These are phyloP conservation scores for Nephotettix cincticeps DNA, from an alignment of 1,140 invertebrate species.

Conservation along the genomic window DNA sequence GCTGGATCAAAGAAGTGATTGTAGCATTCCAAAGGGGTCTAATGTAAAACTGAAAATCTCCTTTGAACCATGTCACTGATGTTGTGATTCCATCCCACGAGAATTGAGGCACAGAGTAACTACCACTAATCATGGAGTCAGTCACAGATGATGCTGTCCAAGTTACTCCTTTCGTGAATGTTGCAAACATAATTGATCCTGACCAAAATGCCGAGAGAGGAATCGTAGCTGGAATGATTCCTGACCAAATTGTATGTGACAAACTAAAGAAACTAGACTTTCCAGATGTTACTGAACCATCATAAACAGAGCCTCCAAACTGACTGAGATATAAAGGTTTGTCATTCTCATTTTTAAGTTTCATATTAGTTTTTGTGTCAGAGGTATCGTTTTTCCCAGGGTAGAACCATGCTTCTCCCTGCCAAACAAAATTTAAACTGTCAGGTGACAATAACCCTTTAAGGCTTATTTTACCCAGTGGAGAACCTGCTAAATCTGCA, in stretches of 20 bases:
- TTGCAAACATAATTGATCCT: neutral
- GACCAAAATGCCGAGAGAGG: neutral
- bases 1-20: neutral
- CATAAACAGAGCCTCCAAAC: neutral
- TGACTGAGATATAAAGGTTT: neutral
- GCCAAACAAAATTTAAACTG: neutral
- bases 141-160: neutral
- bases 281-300: neutral
- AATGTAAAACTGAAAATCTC: conserved; percentile 3
- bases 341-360: neutral
- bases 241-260: neutral
- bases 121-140: neutral
- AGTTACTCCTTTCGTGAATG: neutral
- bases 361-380: neutral
- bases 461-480: neutral
- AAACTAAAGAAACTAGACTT: neutral
- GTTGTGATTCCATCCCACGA: neutral
- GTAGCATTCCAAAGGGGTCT: neutral
- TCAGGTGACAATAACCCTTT: neutral
- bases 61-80: neutral
- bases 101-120: neutral
- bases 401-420: conserved; percentile 9
- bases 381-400: neutral
- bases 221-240: neutral
- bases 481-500: neutral